phyloP scores from a whole-genome alignment of 2,888 invertebrate genomes.

The Xanthorhoe designata region DNA sequence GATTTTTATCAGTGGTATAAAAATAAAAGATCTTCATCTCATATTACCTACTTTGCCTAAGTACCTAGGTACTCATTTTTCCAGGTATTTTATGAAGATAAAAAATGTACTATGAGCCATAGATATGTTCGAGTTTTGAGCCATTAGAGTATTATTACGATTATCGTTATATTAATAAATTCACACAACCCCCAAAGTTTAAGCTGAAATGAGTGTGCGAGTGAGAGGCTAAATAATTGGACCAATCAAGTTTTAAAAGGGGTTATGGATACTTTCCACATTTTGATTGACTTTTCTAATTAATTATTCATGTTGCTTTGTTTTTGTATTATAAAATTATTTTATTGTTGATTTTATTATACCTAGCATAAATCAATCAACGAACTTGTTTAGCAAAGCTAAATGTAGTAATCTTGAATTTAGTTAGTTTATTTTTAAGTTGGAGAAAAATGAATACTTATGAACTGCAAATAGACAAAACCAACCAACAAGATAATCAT shows the following conservation, averaged over 20 bases:
- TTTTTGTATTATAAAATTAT: constrained; percentile 11
- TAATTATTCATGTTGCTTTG: neutral
- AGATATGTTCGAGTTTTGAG: neutral
- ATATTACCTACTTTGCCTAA: neutral
- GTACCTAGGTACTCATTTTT: neutral
- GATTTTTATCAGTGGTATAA: neutral
- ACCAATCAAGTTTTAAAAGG: constrained; percentile 9
- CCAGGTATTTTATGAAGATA: neutral
- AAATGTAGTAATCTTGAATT: constrained; percentile 23
- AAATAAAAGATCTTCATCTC: neutral
- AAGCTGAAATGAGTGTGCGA: constrained; percentile 7
- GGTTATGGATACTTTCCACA: neutral
- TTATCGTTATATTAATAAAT: constrained; percentile 1
- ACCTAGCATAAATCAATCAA: constrained; percentile 24
- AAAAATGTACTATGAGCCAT: neutral
- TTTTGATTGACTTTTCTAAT: constrained; percentile 12
- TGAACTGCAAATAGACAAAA: neutral
- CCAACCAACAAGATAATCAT: neutral
- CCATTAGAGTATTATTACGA: constrained; percentile 1
- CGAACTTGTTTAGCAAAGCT: constrained; percentile 35
- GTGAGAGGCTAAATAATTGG: constrained; percentile 12
- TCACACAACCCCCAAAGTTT: neutral
- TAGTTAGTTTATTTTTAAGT: constrained; percentile 22
- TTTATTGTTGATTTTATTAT: constrained; percentile 23
- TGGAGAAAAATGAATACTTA: neutral